Evolutionary conservation across 1,140 invertebrate species (phyloP).

Genomic region (Bombus difficillimus): DNA sequence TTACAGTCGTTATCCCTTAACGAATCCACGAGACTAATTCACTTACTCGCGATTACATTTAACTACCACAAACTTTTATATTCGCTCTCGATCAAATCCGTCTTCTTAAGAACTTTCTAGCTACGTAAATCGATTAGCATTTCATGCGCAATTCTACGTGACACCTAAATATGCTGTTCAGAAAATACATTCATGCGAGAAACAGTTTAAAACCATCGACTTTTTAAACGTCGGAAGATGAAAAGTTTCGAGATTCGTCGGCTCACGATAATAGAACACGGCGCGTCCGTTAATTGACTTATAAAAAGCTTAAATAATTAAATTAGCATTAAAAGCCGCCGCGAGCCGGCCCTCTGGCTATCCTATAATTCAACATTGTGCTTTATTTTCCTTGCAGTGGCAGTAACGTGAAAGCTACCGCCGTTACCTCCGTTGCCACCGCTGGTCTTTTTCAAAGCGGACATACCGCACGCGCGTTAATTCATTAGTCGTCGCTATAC

Average conservation of each 20-base stretch:
- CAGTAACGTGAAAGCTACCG: slow-evolving; percentile 63
- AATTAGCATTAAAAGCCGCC: slow-evolving; percentile 72
- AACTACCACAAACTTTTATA: not conserved
- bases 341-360: slow-evolving; percentile 41
- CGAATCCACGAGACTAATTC: not conserved
- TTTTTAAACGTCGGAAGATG: slow-evolving; percentile 31
- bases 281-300: slow-evolving; percentile 68
- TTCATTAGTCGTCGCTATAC: slow-evolving; percentile 67
- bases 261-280: slow-evolving; percentile 34
- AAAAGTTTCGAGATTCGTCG: slow-evolving; percentile 42
- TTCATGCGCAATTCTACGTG: not conserved
- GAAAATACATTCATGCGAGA: not conserved
- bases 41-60: not conserved
- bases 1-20: too few relatives aligned
- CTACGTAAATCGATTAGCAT: not conserved
- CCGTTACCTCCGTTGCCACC: not conserved
- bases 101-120: not conserved
- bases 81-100: not conserved
- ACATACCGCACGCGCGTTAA: slow-evolving; percentile 67
- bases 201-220: not conserved
- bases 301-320: slow-evolving; percentile 72
- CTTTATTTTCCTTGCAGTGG: slow-evolving; percentile 60
- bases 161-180: not conserved
- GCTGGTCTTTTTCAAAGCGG: slow-evolving; percentile 66
- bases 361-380: slow-evolving; percentile 71